phyloP scores from a whole-genome alignment of 2,888 invertebrate species.

The Parnassius smintheus region DNA sequence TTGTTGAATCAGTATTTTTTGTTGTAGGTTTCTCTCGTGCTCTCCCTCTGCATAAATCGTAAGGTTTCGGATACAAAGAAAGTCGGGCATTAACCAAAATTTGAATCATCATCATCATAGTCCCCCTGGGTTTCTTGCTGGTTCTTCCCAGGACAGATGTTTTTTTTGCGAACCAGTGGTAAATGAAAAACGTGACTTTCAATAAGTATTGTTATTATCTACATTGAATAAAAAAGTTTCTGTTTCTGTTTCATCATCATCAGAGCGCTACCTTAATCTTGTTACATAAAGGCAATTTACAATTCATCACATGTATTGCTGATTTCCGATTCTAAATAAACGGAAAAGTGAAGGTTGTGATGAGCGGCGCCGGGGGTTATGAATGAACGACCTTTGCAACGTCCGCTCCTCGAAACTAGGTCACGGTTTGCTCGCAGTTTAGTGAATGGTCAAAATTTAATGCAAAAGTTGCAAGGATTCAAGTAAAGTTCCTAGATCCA shows the following conservation, averaged over 20 bases:
- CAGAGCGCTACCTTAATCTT: neutral
- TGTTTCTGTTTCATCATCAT: neutral
- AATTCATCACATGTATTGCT: conserved; percentile 20
- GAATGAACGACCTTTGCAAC: conserved; percentile 48
- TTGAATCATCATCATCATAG: neutral
- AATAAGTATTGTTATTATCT: too few relatives aligned
- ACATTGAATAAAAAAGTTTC: too few relatives aligned
- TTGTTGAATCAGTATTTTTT: too few relatives aligned
- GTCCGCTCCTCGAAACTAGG: conserved; percentile 58
- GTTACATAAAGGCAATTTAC: conserved; percentile 9
- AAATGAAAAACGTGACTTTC: too few relatives aligned
- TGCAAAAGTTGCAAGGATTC: neutral
- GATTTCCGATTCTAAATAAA: conserved; percentile 21
- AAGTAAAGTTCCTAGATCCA: too few relatives aligned
- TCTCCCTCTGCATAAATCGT: too few relatives aligned
- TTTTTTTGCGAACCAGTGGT: too few relatives aligned
- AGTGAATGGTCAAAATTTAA: conserved; percentile 7
- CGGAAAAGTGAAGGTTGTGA: conserved; percentile 17
- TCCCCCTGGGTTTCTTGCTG: too few relatives aligned
- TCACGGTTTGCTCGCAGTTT: conserved; percentile 36
- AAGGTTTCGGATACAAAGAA: too few relatives aligned
- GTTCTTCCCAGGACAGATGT: too few relatives aligned
- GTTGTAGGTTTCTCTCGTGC: too few relatives aligned
- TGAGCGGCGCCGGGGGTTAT: conserved; percentile 1
- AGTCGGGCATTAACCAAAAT: neutral